Percentiles rank a stretch among this genome's conserved stretches.
phyloP scores from a whole-genome alignment of 2,888 invertebrate genomes.

The Sipha maydis region DNA sequence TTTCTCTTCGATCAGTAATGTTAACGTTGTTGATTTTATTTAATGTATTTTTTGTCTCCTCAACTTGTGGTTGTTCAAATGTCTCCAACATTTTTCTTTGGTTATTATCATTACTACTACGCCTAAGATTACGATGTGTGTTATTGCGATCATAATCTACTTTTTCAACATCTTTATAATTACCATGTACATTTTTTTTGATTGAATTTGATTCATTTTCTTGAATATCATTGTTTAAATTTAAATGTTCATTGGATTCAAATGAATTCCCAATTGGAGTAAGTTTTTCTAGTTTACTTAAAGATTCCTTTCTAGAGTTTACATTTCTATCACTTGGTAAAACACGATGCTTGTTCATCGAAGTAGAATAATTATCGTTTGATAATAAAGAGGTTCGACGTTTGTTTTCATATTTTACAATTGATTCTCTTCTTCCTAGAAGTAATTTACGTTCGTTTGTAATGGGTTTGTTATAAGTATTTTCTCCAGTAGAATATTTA shows the following conservation, averaged over 20 bases:
- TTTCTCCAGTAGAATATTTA: background rate
- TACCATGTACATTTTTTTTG: background rate
- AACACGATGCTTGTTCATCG: background rate
- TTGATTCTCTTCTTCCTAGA: slow-evolving; percentile 5
- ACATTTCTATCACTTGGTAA: background rate
- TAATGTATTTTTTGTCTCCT: background rate
- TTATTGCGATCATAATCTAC: background rate
- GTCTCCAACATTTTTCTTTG: background rate
- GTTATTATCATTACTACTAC: background rate
- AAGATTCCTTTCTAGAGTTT: background rate
- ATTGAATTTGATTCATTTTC: background rate
- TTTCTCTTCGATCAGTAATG: background rate
- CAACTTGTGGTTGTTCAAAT: background rate
- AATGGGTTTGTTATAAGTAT: background rate
- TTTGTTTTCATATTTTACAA: background rate
- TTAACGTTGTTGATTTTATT: background rate
- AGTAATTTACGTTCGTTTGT: background rate
- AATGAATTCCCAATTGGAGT: background rate
- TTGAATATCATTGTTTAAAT: background rate
- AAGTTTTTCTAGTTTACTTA: slow-evolving; percentile 14
- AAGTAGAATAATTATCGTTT: background rate
- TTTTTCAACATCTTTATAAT: background rate
- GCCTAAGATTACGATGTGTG: background rate
- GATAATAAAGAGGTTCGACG: slow-evolving; percentile 19
- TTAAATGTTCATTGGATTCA: slow-evolving; percentile 19